phyloP scores from a whole-genome alignment of 2,888 invertebrate genomes.

The Miltochrista miniata region DNA sequence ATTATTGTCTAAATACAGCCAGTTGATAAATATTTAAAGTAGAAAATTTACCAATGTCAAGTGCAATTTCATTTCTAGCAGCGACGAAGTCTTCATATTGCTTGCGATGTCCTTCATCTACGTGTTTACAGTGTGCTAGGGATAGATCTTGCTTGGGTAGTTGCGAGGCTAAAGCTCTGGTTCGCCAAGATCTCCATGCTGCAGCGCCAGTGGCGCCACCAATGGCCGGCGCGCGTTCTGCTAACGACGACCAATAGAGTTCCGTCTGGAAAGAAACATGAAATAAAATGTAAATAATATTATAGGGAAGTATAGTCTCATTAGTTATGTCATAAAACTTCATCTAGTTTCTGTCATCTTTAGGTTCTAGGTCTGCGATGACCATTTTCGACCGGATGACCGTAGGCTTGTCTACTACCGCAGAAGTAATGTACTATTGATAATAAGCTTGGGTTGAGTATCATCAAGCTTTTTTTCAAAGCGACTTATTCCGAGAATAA shows the following conservation, averaged over 20 bases:
- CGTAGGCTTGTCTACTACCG: too few relatives aligned
- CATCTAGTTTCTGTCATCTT: too few relatives aligned
- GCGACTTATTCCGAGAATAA: too few relatives aligned
- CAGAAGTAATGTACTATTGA: too few relatives aligned
- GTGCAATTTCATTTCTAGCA: conserved; percentile 96
- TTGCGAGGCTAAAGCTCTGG: conserved; percentile 89
- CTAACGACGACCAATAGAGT: conserved; percentile 95
- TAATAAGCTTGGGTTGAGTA: too few relatives aligned
- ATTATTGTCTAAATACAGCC: conserved; percentile 11
- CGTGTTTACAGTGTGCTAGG: conserved; percentile 93
- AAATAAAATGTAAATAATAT: too few relatives aligned
- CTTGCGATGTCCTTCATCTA: conserved; percentile 89
- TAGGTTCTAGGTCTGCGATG: too few relatives aligned
- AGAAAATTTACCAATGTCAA: conserved; percentile 91
- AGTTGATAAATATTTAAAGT: too few relatives aligned
- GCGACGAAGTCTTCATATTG: conserved; percentile 97
- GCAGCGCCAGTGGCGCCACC: conserved; percentile 71
- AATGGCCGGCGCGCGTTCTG: conserved; percentile 84
- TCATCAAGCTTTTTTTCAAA: too few relatives aligned
- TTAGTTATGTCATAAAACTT: too few relatives aligned
- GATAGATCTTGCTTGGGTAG: conserved; percentile 97
- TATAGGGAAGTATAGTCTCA: too few relatives aligned
- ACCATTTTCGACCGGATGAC: too few relatives aligned
- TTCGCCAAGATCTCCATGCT: conserved; percentile 74
- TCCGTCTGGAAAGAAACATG: conserved; percentile 87